Evolutionary conservation across 2,888 invertebrate species (phyloP), one percentile per base, ranked within the genome.

Genomic region (Epinotia nisella): DNA sequence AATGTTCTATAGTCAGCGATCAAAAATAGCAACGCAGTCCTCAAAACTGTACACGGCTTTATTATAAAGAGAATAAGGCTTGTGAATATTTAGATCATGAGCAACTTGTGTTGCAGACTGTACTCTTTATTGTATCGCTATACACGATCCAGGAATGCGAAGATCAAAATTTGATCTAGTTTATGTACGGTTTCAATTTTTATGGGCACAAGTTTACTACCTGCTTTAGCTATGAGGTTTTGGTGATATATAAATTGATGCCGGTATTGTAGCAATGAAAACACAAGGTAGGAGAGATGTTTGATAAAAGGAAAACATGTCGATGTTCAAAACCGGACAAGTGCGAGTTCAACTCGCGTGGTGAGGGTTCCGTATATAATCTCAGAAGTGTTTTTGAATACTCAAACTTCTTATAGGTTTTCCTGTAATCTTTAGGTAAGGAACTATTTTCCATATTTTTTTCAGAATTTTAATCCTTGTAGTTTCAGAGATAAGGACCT

Each of bases 151-250:
- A 59, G 58, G 65, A 64, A 71, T 60, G 71, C 53, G 53, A 53
- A 15, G 59, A 71, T 66, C 59, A 66, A 71, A 66, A 29, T 60
- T 66, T 51, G 64, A 71, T 71, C 59, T 24, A 2, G 51, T 58
- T 62, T 68, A 67, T 58, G 59, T 41, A 39, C 29, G 55, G 13
- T 35, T 71, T 51, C 60, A 55, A 60, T 66, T 71, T 69, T 66
- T 70, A 70, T 19, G 70, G 29, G 11, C 15, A n/a, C n/a, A 41
- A 53, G 4, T 71, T 66, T 71, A 71, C 64, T 58, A 24, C 41
- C 15, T 41, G 64, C 10, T 58, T 49, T 21, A 21, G 49, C 21
- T 71, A 71, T 70, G 58, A 39, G 35, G 39, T 24, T 60, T 51
- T 67, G 21, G 45, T 56, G 15, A 61, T 24, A 45, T 15, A 9